Base-by-base conservation (phyloP, 2,113 vertebrate genomes). In the Bettongia penicillata region DNA sequence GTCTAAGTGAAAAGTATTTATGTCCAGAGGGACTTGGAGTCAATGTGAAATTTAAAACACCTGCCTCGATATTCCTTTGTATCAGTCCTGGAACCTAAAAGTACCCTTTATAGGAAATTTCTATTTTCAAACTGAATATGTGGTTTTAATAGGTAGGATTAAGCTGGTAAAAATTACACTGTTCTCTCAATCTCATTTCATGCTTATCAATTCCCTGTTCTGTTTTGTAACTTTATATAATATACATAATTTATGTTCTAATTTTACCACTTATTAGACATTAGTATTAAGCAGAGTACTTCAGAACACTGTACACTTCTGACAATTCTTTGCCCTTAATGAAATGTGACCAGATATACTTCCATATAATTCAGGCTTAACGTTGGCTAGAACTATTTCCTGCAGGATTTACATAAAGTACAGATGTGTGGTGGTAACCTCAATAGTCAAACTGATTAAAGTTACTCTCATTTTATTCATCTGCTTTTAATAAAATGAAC, bases 381-480 rank as follows among this genome's bases (percentile, higher is more conserved):
- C 50, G 3, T 6, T 53, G 22, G 7, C 1, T 95, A 31, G 90
- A 2, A 1, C 8, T 95, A 2, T 96, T 93, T 93, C 50, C 24
- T 95, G 57, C 23, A 95, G 53, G 16, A 91, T 92, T 95, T 95
- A 92, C 22, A 47, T 68, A 68, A 93, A 95, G 43, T 95, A 92
- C 6, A 93, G 11, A 77, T 0, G 2, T 91, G 22, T 51, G 94
- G 1, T 47, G 25, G 93, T 95, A 97, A 96, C 19, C 11, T 97
- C 89, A 97, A 96, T 94, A 96, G 94, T 96, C 89, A 91, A 96
- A 53, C 5, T 1, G 3, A 28, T 95, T 96, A 68, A 96, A 96
- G 90, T 89, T 1, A 23, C 94, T 97, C 97, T 95, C 2, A 52
- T 93, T 96, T 95, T 95, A 89, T 92, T 95, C 7, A 84, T 37